Conservation (phyloP, 1,140 invertebrate species). For the Dryas iulia region DNA sequence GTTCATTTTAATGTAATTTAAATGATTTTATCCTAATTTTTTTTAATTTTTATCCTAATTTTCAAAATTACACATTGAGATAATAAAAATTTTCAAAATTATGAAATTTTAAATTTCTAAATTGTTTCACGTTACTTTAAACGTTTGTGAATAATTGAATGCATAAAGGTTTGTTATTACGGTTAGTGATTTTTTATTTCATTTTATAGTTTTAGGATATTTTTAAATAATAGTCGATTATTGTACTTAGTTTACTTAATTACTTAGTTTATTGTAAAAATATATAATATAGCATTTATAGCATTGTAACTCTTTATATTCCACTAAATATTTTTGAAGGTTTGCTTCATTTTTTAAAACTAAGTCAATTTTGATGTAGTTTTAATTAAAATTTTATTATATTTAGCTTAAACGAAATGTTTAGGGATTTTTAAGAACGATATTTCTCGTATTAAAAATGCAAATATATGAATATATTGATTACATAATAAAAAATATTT, state of each 20-base stretch:
- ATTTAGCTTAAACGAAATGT: not conserved
- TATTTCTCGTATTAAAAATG: not conserved
- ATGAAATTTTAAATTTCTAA: too few species aligned
- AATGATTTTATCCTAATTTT: too few species aligned
- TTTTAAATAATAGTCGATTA: not conserved
- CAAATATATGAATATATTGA: not conserved
- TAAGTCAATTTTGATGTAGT: constrained; percentile 3
- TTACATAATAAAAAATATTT: not conserved
- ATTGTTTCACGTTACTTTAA: too few species aligned
- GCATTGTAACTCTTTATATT: not conserved
- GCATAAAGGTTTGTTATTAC: not conserved
- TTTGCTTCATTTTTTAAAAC: not conserved
- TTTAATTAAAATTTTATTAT: not conserved
- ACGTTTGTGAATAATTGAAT: not conserved
- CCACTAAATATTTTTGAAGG: not conserved
- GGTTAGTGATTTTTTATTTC: not conserved
- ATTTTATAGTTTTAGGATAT: not conserved
- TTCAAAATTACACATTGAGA: too few species aligned
- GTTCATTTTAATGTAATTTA: too few species aligned
- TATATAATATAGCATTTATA: not conserved
- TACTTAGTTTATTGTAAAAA: not conserved
- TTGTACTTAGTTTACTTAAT: not conserved
- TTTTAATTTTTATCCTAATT: too few species aligned
- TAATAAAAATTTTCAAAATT: too few species aligned
- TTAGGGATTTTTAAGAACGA: not conserved